Conservation (phyloP, 2,888 invertebrate genomes). For the Napeogenes sylphis region DNA sequence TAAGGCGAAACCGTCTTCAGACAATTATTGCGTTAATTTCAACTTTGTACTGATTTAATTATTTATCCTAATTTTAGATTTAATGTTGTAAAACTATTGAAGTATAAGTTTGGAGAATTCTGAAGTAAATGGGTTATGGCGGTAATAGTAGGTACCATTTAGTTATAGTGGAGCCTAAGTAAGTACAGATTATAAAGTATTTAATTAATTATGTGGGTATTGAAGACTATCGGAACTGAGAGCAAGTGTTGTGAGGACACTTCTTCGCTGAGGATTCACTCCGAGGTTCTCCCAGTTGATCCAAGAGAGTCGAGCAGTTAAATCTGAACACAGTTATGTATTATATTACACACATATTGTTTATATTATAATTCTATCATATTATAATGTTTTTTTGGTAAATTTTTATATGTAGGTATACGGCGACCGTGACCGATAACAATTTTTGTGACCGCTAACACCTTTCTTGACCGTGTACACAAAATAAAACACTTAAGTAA, state of each 20-base stretch:
- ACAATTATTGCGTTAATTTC: neutral
- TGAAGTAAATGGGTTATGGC: too few relatives aligned
- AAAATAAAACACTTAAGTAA: too few relatives aligned
- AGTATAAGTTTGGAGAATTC: too few relatives aligned
- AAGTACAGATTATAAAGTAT: neutral
- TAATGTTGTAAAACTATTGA: too few relatives aligned
- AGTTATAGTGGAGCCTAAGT: neutral
- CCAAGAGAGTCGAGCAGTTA: conserved; percentile 98
- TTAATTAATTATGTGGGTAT: conserved; percentile 55
- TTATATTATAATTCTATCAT: too few relatives aligned
- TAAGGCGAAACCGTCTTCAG: neutral
- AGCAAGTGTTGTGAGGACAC: conserved; percentile 88
- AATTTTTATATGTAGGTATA: too few relatives aligned
- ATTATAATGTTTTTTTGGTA: too few relatives aligned
- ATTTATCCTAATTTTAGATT: too few relatives aligned
- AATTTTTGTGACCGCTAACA: too few relatives aligned
- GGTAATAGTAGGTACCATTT: too few relatives aligned
- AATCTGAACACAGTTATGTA: conserved; percentile 79
- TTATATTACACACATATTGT: neutral
- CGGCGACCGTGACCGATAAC: too few relatives aligned
- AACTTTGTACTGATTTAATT: conserved; percentile 1
- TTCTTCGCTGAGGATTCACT: conserved; percentile 91
- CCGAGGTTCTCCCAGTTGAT: conserved; percentile 99
- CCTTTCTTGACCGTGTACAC: too few relatives aligned
- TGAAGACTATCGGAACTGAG: conserved; percentile 84